These are phyloP conservation scores for Idaea biselata DNA, from an alignment of 2,888 invertebrate species.

Conservation along the genomic window DNA sequence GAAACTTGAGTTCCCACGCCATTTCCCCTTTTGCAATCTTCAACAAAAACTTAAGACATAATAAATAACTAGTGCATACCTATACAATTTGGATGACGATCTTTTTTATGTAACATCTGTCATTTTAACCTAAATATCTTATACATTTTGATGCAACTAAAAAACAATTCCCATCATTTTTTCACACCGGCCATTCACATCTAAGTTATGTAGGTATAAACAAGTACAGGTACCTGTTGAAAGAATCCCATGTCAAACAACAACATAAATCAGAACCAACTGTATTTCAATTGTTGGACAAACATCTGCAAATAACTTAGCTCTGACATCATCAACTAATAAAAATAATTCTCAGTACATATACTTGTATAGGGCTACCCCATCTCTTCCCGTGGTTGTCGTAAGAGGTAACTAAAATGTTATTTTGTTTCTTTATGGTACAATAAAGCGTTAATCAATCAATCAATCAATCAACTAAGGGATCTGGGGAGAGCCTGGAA, in stretches of 20 bases:
- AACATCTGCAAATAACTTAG: background rate
- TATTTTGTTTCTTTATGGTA: too few species aligned
- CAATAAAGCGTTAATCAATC: too few species aligned
- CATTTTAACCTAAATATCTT: background rate
- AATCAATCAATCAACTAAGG: too few species aligned
- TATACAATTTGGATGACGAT: background rate
- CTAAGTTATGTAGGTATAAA: too few species aligned
- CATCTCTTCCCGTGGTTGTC: too few species aligned
- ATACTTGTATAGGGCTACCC: too few species aligned
- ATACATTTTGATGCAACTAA: background rate
- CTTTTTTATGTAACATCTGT: background rate
- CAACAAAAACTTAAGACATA: background rate
- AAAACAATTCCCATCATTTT: background rate
- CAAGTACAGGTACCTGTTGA: too few species aligned
- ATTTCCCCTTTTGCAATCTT: background rate
- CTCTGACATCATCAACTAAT: background rate
- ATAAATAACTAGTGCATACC: background rate
- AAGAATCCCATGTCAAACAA: background rate
- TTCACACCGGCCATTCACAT: too few species aligned
- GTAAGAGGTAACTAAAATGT: too few species aligned
- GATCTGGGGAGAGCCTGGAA: too few species aligned
- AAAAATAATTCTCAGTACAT: background rate
- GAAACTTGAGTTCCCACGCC: background rate
- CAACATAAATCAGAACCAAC: background rate
- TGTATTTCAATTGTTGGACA: background rate